Base-by-base conservation (phyloP, 2,888 invertebrate species). In the Drosophila nr. medialis region DNA sequence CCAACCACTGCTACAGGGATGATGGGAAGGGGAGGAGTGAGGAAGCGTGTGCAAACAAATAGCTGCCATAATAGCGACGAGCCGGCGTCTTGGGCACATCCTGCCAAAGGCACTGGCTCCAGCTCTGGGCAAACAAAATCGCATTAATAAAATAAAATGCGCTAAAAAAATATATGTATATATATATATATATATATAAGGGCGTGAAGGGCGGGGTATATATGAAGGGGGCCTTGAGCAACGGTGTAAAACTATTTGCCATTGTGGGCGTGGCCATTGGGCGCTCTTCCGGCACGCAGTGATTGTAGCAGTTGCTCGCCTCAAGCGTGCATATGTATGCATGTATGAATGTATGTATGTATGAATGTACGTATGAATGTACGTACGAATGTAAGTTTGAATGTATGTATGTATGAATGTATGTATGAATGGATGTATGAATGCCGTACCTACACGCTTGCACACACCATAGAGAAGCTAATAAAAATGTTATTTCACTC, bases 81-180 rank as follows among this genome's bases (percentile, higher is more conserved):
- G 64, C 64, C 61, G 66, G 58, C 73, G 67, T 80, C 72, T 83
- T 70, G 74, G 64, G 54, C 72, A 69, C 62, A 69, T 75, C 69
- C 75, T 65, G 59, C 36, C 62, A 27, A 29, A 24, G 24, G 53
- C 56, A 34, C 21, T 11, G 40, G 11, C 30, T 30, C 49, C 56
- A 36, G 36, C 53, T 54, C 34, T 49, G 64, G 36, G 34, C 79
- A 76, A 85, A 75, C 75, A 85, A 77, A 83, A 73, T 72, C 73
- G 62, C 81, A 86, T 88, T 83, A 86, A 83, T 83, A 86, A 84
- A 77, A 82, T 72, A 77, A 80, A 85, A 87, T 79, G 70, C 62
- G 62, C 59, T 51, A 50, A 49, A 49, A 61, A 49, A 59, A 63
- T 21, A 61, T 6, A 63, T n/a, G 36, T n/a, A n/a, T n/a, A 24